These are phyloP conservation scores for Sorex maritimensis DNA, from an alignment of 2,797 vertebrate species.

Conservation along the genomic window DNA sequence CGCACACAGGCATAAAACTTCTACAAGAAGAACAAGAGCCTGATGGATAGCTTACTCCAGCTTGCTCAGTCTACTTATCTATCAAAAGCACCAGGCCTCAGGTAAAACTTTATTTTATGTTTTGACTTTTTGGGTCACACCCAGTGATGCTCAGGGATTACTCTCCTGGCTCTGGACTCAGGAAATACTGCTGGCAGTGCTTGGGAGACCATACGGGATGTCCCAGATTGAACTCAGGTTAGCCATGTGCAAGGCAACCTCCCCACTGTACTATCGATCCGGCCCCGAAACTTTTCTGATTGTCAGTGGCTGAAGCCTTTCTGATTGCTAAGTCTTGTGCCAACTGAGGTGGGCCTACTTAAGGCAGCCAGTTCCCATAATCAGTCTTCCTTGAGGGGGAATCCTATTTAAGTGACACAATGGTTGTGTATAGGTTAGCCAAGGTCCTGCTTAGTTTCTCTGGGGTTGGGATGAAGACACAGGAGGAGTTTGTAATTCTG, in stretches of 20 bases:
- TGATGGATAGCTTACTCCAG: background rate
- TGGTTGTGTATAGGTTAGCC: background rate
- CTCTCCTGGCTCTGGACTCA: too few relatives aligned
- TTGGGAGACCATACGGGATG: too few relatives aligned
- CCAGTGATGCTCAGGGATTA: too few relatives aligned
- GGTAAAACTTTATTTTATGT: background rate
- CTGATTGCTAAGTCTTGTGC: background rate
- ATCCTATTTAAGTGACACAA: background rate
- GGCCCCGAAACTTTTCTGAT: too few relatives aligned
- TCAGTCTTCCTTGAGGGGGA: background rate
- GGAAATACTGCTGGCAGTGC: too few relatives aligned
- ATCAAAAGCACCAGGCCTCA: background rate
- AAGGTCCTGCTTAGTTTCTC: background rate
- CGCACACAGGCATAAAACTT: background rate
- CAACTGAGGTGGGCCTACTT: background rate
- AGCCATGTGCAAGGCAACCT: too few relatives aligned
- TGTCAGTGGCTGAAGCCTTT: background rate
- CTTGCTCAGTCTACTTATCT: background rate
- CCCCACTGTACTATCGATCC: too few relatives aligned
- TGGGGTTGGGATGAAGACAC: background rate
- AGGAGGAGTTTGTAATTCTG: background rate
- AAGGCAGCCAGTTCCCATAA: background rate
- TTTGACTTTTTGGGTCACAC: too few relatives aligned
- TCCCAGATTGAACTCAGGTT: too few relatives aligned
- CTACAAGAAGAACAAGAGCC: background rate